Evolutionary conservation across 2,113 vertebrate species (phyloP).

Genomic region (Todiramphus saurophagus): DNA sequence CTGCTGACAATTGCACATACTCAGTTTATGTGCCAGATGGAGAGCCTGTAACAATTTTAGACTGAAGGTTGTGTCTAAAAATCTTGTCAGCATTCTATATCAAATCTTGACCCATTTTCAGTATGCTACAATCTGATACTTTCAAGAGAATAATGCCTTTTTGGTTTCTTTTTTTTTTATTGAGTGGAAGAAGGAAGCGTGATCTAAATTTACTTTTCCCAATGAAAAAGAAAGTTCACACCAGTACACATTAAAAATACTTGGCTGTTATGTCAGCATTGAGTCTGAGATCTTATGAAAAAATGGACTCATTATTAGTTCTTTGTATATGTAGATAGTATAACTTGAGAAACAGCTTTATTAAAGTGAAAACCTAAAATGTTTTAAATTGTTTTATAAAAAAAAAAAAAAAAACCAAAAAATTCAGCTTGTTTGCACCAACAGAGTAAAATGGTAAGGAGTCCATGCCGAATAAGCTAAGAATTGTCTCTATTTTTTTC

Average conservation of each 20-base stretch:
- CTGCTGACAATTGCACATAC: not conserved
- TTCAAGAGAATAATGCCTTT: not conserved
- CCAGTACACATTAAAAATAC: not conserved
- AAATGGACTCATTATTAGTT: not conserved
- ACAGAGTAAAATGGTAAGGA: not conserved
- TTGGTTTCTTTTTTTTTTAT: not conserved
- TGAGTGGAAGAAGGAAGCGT: not conserved
- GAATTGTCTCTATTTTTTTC: not conserved
- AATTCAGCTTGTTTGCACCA: not conserved
- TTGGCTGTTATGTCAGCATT: not conserved
- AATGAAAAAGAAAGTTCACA: not conserved
- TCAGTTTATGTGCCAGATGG: not conserved
- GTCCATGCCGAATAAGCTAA: not conserved
- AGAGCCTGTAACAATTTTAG: slow-evolving; percentile 30
- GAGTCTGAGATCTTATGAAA: not conserved
- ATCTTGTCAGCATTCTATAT: slow-evolving; percentile 3
- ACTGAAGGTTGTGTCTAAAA: slow-evolving; percentile 25
- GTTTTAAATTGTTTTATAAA: not conserved
- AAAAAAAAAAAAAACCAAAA: not conserved
- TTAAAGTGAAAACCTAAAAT: not conserved
- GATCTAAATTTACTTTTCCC: not conserved
- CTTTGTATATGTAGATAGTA: not conserved
- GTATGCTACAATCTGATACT: not conserved
- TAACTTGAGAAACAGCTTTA: not conserved
- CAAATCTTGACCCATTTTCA: slow-evolving; percentile 37